phyloP scores from a whole-genome alignment of 2,888 invertebrate species.

The Eilema depressum region DNA sequence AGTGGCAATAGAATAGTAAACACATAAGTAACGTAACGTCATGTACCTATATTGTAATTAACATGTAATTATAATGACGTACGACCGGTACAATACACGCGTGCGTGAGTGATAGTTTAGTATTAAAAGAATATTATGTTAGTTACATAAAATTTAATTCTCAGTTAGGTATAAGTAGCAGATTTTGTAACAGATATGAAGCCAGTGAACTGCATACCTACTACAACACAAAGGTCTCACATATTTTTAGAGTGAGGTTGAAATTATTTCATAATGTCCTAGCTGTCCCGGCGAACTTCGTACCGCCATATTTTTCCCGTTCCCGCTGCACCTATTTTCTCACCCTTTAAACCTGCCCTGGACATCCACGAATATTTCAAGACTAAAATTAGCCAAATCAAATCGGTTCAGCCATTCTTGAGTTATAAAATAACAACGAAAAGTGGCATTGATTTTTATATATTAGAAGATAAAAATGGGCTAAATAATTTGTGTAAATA shows the following conservation, averaged over 20 bases:
- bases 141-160: not conserved
- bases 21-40: conserved; percentile 1
- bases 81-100: not conserved
- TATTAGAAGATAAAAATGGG: too few species aligned
- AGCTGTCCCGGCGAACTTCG: too few species aligned
- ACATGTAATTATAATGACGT: not conserved
- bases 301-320: too few species aligned
- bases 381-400: too few species aligned
- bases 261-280: too few species aligned
- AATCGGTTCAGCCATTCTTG: too few species aligned
- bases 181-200: not conserved
- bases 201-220: not conserved
- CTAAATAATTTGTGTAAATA: too few species aligned
- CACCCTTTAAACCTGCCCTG: too few species aligned
- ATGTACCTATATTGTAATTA: not conserved
- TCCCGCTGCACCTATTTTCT: too few species aligned
- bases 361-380: too few species aligned
- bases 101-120: not conserved
- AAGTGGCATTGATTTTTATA: too few species aligned
- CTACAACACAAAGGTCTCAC: not conserved
- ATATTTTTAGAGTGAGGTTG: not conserved
- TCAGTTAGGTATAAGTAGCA: not conserved
- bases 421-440: too few species aligned
- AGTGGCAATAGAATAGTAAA: not conserved
- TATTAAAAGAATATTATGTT: not conserved